phyloP scores from a whole-genome alignment of 2,888 invertebrate genomes.

The Xiphydria camelus region DNA sequence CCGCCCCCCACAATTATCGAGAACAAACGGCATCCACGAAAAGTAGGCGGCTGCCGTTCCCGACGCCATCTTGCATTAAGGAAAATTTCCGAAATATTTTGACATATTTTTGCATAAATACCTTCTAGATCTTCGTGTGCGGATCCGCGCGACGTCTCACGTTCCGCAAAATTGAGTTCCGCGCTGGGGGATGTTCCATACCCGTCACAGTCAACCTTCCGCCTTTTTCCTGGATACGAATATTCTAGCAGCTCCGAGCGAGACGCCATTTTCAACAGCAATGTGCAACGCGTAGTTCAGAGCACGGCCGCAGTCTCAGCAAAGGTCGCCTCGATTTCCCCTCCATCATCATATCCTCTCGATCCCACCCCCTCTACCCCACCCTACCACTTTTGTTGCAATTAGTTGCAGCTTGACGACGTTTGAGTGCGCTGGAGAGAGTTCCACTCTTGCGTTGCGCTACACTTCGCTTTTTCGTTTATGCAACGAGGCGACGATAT shows the following conservation, averaged over 20 bases:
- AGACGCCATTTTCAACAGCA: conserved; percentile 58
- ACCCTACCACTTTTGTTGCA: neutral
- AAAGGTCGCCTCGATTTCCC: conserved; percentile 32
- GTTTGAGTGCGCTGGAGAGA: too few species aligned
- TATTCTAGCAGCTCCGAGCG: conserved; percentile 54
- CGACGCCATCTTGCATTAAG: conserved; percentile 50
- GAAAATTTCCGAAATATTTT: conserved; percentile 37
- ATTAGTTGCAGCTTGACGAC: too few species aligned
- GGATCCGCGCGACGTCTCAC: conserved; percentile 32
- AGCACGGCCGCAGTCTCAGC: conserved; percentile 27
- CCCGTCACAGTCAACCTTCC: conserved; percentile 48
- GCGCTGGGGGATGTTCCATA: conserved; percentile 31
- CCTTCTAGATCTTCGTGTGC: conserved; percentile 49
- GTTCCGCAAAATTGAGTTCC: conserved; percentile 40
- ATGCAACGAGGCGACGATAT: too few species aligned
- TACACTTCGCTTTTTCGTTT: too few species aligned
- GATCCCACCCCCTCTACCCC: neutral
- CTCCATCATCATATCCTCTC: too few species aligned
- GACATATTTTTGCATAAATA: conserved; percentile 46
- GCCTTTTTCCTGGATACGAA: conserved; percentile 55
- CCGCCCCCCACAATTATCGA: conserved; percentile 26
- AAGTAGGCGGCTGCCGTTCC: conserved; percentile 34
- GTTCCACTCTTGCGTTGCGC: too few species aligned
- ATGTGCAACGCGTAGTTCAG: conserved; percentile 42
- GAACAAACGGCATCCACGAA: conserved; percentile 29